Evolutionary conservation across 2,888 invertebrate genomes (phyloP).

Genomic region (Prosapia bicincta): DNA sequence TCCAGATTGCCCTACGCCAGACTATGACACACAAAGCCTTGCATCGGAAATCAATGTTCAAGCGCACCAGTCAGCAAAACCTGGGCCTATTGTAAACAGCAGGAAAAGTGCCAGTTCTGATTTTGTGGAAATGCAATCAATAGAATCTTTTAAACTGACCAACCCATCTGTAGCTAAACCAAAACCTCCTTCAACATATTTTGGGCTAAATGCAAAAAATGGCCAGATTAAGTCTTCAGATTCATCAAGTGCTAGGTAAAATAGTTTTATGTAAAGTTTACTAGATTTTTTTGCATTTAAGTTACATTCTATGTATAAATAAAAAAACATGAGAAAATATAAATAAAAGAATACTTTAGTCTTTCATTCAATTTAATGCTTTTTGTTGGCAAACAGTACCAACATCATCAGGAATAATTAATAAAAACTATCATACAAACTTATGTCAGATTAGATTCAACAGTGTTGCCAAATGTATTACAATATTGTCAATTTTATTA

Average conservation of each 20-base stretch:
- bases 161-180: conserved; percentile 59
- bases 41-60: conserved; percentile 36
- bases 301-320: too few relatives aligned
- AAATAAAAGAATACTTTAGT: too few relatives aligned
- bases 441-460: too few relatives aligned
- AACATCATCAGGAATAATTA: too few relatives aligned
- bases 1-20: conserved; percentile 54
- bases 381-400: too few relatives aligned
- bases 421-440: too few relatives aligned
- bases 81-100: conserved; percentile 28
- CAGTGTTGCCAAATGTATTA: too few relatives aligned
- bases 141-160: conserved; percentile 70
- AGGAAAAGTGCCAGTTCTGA: conserved; percentile 48
- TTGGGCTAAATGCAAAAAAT: conserved; percentile 45
- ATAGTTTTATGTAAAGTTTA: too few relatives aligned
- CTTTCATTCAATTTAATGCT: too few relatives aligned
- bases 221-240: conserved; percentile 9
- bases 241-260: conserved; percentile 11
- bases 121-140: conserved; percentile 68
- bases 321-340: too few relatives aligned
- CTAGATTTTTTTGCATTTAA: too few relatives aligned
- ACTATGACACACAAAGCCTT: conserved; percentile 50
- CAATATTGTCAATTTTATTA: too few relatives aligned
- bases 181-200: conserved; percentile 67
- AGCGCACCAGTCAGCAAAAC: conserved; percentile 1